Percentiles rank a stretch among this genome's conserved stretches.
Evolutionary conservation across 2,797 vertebrate species (phyloP).

Genomic region (Pitangus sulphuratus): DNA sequence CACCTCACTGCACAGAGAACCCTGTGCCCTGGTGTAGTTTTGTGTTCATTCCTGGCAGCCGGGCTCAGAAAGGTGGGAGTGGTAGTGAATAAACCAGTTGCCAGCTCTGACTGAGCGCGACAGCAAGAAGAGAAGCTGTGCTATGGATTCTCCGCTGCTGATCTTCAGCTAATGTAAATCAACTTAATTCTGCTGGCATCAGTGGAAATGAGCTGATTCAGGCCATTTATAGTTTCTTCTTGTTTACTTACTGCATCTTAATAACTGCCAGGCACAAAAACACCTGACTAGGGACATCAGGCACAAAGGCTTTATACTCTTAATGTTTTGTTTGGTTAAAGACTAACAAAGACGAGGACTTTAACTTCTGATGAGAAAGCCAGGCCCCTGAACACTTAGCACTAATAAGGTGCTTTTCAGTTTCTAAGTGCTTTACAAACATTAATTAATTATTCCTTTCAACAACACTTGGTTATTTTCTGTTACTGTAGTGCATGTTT

Average conservation of each 20-base stretch:
- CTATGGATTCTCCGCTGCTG: neutral
- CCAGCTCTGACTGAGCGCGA: accelerated
- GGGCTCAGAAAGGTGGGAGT: neutral
- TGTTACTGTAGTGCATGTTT: constrained; percentile 31
- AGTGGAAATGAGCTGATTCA: neutral
- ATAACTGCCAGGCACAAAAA: neutral
- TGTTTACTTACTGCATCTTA: constrained; percentile 26
- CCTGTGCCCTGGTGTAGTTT: neutral
- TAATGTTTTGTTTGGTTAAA: neutral
- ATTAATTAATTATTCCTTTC: constrained; percentile 65
- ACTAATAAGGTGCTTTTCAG: constrained; percentile 52
- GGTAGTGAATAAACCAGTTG: neutral
- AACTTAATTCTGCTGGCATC: neutral
- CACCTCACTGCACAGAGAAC: neutral
- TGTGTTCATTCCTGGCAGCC: neutral
- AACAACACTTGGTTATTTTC: constrained; percentile 54
- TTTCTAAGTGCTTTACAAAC: constrained; percentile 60
- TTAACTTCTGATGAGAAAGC: constrained; percentile 10
- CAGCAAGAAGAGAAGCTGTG: neutral
- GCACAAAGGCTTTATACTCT: neutral
- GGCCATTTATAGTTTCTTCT: neutral
- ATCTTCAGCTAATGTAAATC: constrained; percentile 9
- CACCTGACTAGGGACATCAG: neutral
- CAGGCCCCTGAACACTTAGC: constrained; percentile 8
- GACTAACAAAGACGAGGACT: neutral